These are phyloP conservation scores for Sinopyrophorus schimmeli DNA, from an alignment of 2,888 invertebrate genomes.

Conservation along the genomic window DNA sequence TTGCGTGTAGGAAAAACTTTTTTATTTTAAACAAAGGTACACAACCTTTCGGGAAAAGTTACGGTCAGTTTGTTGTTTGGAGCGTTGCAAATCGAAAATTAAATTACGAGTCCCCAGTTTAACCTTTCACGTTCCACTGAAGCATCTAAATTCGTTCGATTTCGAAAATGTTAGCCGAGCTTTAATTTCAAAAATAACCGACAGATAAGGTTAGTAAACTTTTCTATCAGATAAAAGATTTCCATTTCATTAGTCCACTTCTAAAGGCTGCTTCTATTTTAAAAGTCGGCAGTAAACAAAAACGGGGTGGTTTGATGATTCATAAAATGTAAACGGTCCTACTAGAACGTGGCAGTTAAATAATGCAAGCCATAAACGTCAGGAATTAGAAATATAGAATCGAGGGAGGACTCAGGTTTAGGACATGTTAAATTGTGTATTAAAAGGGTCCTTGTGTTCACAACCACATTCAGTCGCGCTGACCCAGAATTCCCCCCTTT, in stretches of 20 bases:
- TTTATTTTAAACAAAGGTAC: neutral
- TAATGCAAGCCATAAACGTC: slow-evolving; percentile 46
- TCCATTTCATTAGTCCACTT: slow-evolving; percentile 25
- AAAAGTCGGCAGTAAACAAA: slow-evolving; percentile 6
- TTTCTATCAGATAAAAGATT: slow-evolving; percentile 26
- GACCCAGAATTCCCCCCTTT: neutral
- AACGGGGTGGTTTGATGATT: slow-evolving; percentile 25
- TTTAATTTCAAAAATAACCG: neutral
- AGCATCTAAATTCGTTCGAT: neutral
- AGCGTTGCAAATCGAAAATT: slow-evolving; percentile 18
- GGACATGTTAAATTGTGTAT: slow-evolving; percentile 25
- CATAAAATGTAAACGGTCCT: slow-evolving; percentile 23
- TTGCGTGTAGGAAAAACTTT: too few species aligned
- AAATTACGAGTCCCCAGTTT: slow-evolving; percentile 9
- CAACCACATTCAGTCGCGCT: slow-evolving; percentile 1
- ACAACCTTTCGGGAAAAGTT: slow-evolving; percentile 15
- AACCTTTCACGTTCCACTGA: slow-evolving; percentile 13
- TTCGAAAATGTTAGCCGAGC: slow-evolving; percentile 1
- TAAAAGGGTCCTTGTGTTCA: slow-evolving; percentile 21
- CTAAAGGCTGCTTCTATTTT: slow-evolving; percentile 19
- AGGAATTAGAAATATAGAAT: slow-evolving; percentile 46
- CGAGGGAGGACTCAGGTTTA: slow-evolving; percentile 30
- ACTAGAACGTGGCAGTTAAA: slow-evolving; percentile 35
- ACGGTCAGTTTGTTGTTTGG: slow-evolving; percentile 19
- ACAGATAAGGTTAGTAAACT: slow-evolving; percentile 27